Evolutionary conservation across 2,888 invertebrate species (phyloP), one percentile per base, ranked within the genome.

Genomic region (Cosmia pyralina): DNA sequence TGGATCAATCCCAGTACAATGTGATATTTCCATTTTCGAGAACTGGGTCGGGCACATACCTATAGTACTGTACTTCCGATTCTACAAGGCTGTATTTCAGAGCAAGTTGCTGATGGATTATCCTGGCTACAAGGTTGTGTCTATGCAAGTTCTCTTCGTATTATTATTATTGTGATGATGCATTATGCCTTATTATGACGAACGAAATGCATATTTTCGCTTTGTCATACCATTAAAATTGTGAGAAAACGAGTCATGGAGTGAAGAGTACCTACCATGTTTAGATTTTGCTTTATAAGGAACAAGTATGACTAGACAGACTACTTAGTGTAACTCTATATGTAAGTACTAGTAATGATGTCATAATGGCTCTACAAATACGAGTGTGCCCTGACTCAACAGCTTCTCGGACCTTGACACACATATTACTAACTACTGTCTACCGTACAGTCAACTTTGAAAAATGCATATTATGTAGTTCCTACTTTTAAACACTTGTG

Each of bases 371-470:
- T 41, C 55, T 74, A 57, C 69, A 62, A 68, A 77, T 62, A 71
- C 52, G 19, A 63, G 67, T 58, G 34, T 48, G 19, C 48, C 58
- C 59, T 82, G 80, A 82, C 66, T 82, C 76, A 76, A 68, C 72
- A 53, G 62, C 57, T 80, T 73, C 63, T 67, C 60, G 81, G 66
- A 83, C 77, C 77, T 77, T 80, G 81, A 69, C 70, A 69, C 69
- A 44, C 38, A 65, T 75, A 82, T 71, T 70, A 69, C 46, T 58
- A 69, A 71, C n/a, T 48, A 34, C 22, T 44, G 63, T 52, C 17
- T 15, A 57, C 34, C 19, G 48, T 58, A 57, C 50, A 62, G 41
- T 77, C 77, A 80, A 72, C 58, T 68, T 66, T 17, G 8, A 62
- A 58, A 69, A 65, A 80, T 81, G 58, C 57, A 69, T 28, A 59